phyloP scores from a whole-genome alignment of 2,113 vertebrate genomes.

The Tympanuchus pallidicinctus region DNA sequence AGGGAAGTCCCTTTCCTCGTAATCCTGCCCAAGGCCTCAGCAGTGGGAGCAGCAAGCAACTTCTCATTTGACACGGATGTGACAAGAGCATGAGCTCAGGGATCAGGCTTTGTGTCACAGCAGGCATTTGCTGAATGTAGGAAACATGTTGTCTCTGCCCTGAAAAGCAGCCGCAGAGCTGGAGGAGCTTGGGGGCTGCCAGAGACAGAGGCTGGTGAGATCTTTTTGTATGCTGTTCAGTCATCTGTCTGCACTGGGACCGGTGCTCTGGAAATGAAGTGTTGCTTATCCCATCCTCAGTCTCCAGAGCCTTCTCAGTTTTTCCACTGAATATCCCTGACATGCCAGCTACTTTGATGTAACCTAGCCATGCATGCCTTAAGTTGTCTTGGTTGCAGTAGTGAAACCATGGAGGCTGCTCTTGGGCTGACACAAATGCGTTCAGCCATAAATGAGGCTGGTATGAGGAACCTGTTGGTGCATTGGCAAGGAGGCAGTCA shows the following conservation, averaged over 20 bases:
- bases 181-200: not conserved
- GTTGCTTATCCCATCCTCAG: not conserved
- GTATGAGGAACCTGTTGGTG: fast-evolving
- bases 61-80: not conserved
- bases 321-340: conserved; percentile 9
- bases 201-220: conserved; percentile 10
- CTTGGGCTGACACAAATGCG: not conserved
- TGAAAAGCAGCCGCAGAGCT: fast-evolving
- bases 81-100: not conserved
- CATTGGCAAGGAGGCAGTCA: conserved; percentile 1
- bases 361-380: not conserved
- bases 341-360: not conserved
- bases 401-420: not conserved
- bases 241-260: conserved; percentile 7
- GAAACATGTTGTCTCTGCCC: not conserved
- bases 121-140: not conserved
- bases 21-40: not conserved
- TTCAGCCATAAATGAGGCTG: not conserved
- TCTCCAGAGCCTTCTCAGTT: conserved; percentile 37
- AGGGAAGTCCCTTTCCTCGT: not conserved
- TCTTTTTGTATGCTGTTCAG: not conserved
- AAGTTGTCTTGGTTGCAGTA: not conserved
- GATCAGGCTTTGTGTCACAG: not conserved
- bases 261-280: not conserved
- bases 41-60: not conserved